phyloP scores from a whole-genome alignment of 2,888 invertebrate species.

The Aphidius colemani region DNA sequence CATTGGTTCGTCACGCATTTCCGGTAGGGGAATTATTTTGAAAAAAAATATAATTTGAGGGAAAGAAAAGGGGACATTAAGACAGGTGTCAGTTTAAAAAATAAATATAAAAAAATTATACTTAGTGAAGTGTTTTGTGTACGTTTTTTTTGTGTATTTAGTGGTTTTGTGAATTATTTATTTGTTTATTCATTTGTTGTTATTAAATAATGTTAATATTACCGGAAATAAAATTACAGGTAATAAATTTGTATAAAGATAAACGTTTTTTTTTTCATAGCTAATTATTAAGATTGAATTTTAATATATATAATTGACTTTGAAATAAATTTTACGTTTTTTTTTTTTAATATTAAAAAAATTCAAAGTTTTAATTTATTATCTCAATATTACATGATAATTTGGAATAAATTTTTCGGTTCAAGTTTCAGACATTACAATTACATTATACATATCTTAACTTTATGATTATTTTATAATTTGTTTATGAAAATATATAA shows the following conservation, averaged over 20 bases:
- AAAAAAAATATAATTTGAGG: conserved; percentile 3
- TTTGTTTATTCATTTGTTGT: conserved; percentile 1
- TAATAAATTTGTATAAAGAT: conserved; percentile 36
- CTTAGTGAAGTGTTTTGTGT: conserved; percentile 20
- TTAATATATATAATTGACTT: too few species aligned
- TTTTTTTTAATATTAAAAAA: too few species aligned
- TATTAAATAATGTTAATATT: conserved; percentile 51
- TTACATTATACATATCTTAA: too few species aligned
- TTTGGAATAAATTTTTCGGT: too few species aligned
- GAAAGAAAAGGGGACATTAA: conserved; percentile 18
- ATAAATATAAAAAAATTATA: neutral
- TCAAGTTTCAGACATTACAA: too few species aligned
- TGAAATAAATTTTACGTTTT: too few species aligned
- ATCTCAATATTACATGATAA: too few species aligned
- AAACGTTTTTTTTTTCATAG: neutral
- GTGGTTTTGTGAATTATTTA: neutral
- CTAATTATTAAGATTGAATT: too few species aligned
- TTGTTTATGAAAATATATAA: too few species aligned
- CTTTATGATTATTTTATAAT: too few species aligned
- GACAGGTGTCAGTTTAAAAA: conserved; percentile 18
- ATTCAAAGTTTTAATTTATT: too few species aligned
- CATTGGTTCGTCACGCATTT: conserved; percentile 16
- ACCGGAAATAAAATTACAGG: conserved; percentile 58
- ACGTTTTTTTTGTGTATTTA: conserved; percentile 14
- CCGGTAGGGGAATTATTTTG: conserved; percentile 26